These are phyloP conservation scores for Trematomus loennbergii DNA, from an alignment of 2,113 vertebrate genomes.

Conservation along the genomic window DNA sequence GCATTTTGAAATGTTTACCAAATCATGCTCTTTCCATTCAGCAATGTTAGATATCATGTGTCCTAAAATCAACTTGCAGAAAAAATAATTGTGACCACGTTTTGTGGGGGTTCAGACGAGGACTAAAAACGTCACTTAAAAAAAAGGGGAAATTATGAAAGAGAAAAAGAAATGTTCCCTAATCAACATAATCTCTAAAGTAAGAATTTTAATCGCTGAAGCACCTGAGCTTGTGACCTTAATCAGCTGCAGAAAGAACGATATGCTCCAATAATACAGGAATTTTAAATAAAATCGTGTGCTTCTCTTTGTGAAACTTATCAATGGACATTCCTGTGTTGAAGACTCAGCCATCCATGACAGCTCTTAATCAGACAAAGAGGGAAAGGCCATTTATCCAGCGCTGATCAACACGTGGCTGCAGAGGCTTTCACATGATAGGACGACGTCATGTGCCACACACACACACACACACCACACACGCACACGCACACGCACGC, in stretches of 20 bases:
- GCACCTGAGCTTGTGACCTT: constrained; percentile 12
- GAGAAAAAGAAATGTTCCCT: background rate
- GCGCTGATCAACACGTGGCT: constrained; percentile 60
- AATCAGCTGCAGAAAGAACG: constrained; percentile 13
- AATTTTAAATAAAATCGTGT: constrained; percentile 2
- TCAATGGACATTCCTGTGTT: background rate
- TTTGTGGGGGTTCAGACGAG: constrained; percentile 29
- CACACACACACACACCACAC: constrained; percentile 7
- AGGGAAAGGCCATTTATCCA: constrained; percentile 31
- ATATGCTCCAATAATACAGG: background rate
- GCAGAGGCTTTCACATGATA: constrained; percentile 47
- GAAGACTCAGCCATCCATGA: constrained; percentile 36
- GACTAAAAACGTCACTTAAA: constrained; percentile 17
- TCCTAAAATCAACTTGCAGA: constrained; percentile 20
- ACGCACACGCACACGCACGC: background rate
- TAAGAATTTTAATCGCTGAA: constrained; percentile 8
- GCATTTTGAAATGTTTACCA: constrained; percentile 48
- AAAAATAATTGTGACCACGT: constrained; percentile 44
- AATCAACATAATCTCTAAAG: constrained; percentile 9
- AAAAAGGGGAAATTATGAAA: background rate
- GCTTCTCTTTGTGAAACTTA: background rate
- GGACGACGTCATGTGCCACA: constrained; percentile 57
- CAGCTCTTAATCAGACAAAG: constrained; percentile 49
- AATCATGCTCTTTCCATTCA: constrained; percentile 30
- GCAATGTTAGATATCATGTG: constrained; percentile 47